Percentiles rank a stretch among this genome's conserved stretches.
Evolutionary conservation across 2,888 invertebrate genomes (phyloP).

Genomic region (Lithophane socia): DNA sequence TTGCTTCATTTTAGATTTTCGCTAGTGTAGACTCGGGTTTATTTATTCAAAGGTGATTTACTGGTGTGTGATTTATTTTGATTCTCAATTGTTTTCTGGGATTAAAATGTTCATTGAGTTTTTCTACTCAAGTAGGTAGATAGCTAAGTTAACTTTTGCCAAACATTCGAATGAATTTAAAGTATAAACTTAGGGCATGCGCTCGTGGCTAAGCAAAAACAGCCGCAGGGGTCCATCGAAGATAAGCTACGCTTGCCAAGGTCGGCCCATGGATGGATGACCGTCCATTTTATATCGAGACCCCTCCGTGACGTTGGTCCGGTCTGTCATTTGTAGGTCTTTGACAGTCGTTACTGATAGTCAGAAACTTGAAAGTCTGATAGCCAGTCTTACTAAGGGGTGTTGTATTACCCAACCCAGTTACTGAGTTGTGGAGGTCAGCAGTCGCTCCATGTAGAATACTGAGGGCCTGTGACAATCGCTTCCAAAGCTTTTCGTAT

Average conservation of each 20-base stretch:
- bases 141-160: not conserved
- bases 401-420: not conserved
- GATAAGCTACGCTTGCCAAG: not conserved
- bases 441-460: not conserved
- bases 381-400: not conserved
- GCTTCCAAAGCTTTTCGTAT: too few relatives aligned
- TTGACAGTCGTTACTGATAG: not conserved
- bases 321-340: not conserved
- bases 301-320: not conserved
- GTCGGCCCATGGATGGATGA: not conserved
- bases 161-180: not conserved
- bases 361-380: not conserved
- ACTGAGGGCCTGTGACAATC: too few relatives aligned
- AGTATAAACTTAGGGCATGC: not conserved
- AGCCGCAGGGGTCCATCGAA: not conserved
- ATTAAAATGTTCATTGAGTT: not conserved
- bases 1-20: conserved; percentile 14
- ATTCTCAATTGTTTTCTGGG: not conserved
- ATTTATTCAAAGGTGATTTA: conserved; percentile 26
- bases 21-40: conserved; percentile 15
- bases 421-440: not conserved
- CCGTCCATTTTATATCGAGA: not conserved
- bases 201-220: not conserved
- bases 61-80: conserved; percentile 1
- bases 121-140: not conserved